Base-by-base conservation (phyloP, 1,140 invertebrate species). In the Lepidurus apus region DNA sequence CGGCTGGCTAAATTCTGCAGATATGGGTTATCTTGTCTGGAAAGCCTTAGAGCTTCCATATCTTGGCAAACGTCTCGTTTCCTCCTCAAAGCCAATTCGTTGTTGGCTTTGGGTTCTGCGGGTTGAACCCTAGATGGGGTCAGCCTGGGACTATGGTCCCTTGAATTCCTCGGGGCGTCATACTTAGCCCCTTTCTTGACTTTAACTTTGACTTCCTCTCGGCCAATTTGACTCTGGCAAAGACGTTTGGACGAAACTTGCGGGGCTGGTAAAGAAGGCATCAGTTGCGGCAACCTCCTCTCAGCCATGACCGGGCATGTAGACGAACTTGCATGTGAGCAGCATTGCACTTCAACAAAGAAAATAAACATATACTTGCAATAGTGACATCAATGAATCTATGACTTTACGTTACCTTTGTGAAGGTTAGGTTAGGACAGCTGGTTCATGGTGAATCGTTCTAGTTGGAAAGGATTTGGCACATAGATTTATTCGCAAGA, bases 21-120 rank as follows among this genome's bases (percentile, higher is more conserved):
- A 84, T 92, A 93, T 34, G 93, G 93, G 87, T 94, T 93, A 83
- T 94, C 93, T 85, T 93, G 91, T 80, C 92, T 86, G 43, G 92
- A 93, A 26, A 93, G 87, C 80, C 91, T 87, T 42, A 94, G 85
- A 24, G 91, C 91, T 85, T 93, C 91, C 91, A 94, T 93, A 83
- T 93, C 93, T 85, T 92, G 90, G 84, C 93, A 91, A 82, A 93
- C 91, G 85, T 93, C 93, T 13, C 53, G 53, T 65, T 21, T 65
- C 8, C 53, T 13, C 21, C 53, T 9, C 53, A 65, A 65, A 65
- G n/a, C 21, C 17, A 65, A 21, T 17, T 21, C 53, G 1, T 17
- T 21, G 17, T 21, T 65, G 21, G n/a, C 21, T 13, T 21, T 13
- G 21, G 2, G 4, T 17, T 65, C 53, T 7, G 53, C 21, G 13